Percentiles rank a stretch among this genome's conserved stretches.
Conservation (phyloP, 2,888 invertebrate genomes). For the Cephus pygmeus region DNA sequence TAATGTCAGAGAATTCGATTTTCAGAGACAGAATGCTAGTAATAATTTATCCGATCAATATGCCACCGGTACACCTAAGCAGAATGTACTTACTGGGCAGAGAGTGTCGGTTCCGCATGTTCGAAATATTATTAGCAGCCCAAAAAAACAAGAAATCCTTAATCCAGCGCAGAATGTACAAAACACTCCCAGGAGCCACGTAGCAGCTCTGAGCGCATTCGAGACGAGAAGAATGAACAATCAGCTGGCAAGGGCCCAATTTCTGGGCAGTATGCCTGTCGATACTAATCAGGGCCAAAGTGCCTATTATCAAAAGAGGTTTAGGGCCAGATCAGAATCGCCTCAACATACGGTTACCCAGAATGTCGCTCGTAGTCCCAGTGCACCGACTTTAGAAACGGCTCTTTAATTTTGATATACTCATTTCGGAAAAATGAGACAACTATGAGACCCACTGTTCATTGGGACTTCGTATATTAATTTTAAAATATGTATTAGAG, state of each 20-base stretch:
- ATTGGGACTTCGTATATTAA: too few relatives aligned
- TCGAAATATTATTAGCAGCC: conserved; percentile 11
- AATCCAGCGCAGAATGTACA: conserved; percentile 4
- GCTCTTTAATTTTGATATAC: conserved; percentile 49
- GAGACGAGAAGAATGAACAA: conserved; percentile 55
- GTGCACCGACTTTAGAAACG: conserved; percentile 61
- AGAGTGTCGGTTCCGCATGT: conserved; percentile 13
- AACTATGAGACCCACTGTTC: too few relatives aligned
- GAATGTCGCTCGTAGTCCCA: conserved; percentile 58
- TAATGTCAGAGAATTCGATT: neutral
- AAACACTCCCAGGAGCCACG: conserved; percentile 10
- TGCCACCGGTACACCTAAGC: neutral
- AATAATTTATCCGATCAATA: neutral
- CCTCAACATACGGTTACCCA: conserved; percentile 50
- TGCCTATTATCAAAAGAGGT: conserved; percentile 47
- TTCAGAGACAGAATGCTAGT: neutral
- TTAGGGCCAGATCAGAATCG: conserved; percentile 60
- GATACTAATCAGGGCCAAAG: conserved; percentile 35
- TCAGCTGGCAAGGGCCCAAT: conserved; percentile 59
- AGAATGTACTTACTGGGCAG: conserved; percentile 15
- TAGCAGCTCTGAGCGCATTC: conserved; percentile 37
- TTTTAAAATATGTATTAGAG: too few relatives aligned
- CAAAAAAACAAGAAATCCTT: neutral
- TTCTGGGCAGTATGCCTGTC: conserved; percentile 46
- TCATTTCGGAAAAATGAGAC: too few relatives aligned